Base-by-base conservation (phyloP, 1,140 invertebrate genomes). In the Saccostrea cuccullata region DNA sequence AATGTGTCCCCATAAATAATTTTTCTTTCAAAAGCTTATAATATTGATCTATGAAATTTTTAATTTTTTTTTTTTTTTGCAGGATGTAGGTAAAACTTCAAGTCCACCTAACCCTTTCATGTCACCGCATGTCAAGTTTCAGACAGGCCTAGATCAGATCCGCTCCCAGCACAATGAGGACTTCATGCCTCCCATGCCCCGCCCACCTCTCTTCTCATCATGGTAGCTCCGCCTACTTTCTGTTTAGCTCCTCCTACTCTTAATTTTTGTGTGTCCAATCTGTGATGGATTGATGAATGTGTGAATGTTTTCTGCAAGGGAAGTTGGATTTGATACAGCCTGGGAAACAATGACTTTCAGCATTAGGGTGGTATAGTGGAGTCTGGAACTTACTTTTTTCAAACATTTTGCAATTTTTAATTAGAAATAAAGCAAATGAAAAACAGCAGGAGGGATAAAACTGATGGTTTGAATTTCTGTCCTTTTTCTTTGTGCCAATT, bases 101-200 rank as follows among this genome's bases (percentile, higher is more conserved):
- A 90, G 88, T 20, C 91, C 91, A 23, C 93, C 94, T 36, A 95
- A 92, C 89, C 88, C 93, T 6, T 95, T 95, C 88, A 93, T 93
- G 92, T 92, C 91, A 47, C 94, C 94, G 11, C 91, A 90, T 55
- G 82, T 85, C 23, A 88, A 92, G 8, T 93, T 93, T 86, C 85
- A 92, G 55, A 89, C 88, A 6, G 94, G 94, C 30, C 86, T 94
- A 11, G 77, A 93, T 30, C 94, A 94, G 84, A 64, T 95, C 26
- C 90, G 92, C 55, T 95, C 94, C 8, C 94, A 94, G 84, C 94
- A 94, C 77, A 91, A 94, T 84, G 47, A 85, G 9, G 90, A 94
- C 82, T 94, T 93, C 89, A 90, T 93, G 36, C 94, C 94, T 20
- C 94, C 94, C 0, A 93, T 95, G 92, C 94, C 94, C 40, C 91